A percentile compares a stretch with the other conserved stretches of the same genome.
Evolutionary conservation across 2,797 vertebrate genomes (phyloP).

Genomic region (Chromis chromis): DNA sequence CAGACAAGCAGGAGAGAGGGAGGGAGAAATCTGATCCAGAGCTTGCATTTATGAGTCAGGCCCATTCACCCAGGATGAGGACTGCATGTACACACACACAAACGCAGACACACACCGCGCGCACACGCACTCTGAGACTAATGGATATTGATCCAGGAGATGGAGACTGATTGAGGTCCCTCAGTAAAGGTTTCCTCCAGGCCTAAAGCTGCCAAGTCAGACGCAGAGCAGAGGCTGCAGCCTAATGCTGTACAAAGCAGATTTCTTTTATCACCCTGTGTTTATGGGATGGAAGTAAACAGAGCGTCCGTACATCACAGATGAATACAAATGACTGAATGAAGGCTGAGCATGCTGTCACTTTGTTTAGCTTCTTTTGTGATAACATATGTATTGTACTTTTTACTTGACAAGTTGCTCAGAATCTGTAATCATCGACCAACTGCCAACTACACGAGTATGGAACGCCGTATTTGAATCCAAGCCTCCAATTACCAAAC

Average conservation of each 20-base stretch:
- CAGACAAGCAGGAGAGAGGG: constrained; percentile 43
- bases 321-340: constrained; percentile 31
- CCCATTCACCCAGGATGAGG: constrained; percentile 72
- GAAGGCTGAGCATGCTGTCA: constrained; percentile 14
- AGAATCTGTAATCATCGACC: background rate
- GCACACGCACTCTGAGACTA: constrained; percentile 57
- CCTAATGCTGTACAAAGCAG: constrained; percentile 57
- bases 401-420: background rate
- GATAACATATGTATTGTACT: background rate
- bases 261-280: constrained; percentile 49
- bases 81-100: constrained; percentile 26
- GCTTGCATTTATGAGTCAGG: constrained; percentile 76
- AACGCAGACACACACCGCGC: constrained; percentile 1
- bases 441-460: background rate
- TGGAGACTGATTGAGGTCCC: constrained; percentile 77
- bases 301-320: constrained; percentile 27
- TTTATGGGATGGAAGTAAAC: constrained; percentile 36
- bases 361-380: background rate
- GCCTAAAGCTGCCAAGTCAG: constrained; percentile 76
- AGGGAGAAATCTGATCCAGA: constrained; percentile 74
- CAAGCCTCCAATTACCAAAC: background rate
- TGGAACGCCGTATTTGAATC: background rate
- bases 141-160: constrained; percentile 83
- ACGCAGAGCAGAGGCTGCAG: constrained; percentile 60
- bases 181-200: constrained; percentile 72